Conservation (phyloP, 2,888 invertebrate genomes). For the Gandaritis pyraliata region DNA sequence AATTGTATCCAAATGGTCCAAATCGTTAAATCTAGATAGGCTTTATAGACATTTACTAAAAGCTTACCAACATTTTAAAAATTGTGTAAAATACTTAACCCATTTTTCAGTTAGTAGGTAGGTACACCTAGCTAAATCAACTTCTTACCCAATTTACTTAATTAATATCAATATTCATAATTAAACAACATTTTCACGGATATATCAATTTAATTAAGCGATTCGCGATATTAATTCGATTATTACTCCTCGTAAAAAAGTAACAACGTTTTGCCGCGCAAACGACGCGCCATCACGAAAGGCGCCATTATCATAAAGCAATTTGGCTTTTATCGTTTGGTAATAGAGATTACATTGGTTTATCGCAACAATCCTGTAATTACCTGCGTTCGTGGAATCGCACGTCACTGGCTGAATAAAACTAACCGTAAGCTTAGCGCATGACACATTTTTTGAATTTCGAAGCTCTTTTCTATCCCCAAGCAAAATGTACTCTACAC, state of each 20-base stretch:
- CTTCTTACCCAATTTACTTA: too few species aligned
- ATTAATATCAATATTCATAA: conserved; percentile 38
- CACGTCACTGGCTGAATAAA: conserved; percentile 56
- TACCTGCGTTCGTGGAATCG: conserved; percentile 64
- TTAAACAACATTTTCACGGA: conserved; percentile 29
- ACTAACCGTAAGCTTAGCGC: conserved; percentile 36
- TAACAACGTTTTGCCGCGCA: conserved; percentile 69
- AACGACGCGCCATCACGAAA: conserved; percentile 71
- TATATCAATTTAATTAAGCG: conserved; percentile 79
- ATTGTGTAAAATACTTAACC: too few species aligned
- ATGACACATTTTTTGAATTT: conserved; percentile 24
- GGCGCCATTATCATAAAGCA: conserved; percentile 66
- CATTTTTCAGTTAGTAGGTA: too few species aligned
- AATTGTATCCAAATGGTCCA: too few species aligned
- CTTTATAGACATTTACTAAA: too few species aligned
- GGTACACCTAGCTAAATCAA: too few species aligned
- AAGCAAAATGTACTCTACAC: neutral
- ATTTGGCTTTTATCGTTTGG: conserved; percentile 75
- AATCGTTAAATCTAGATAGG: too few species aligned
- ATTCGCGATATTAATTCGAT: conserved; percentile 81
- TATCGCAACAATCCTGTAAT: conserved; percentile 72
- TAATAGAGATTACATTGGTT: conserved; percentile 79
- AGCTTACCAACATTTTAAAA: too few species aligned
- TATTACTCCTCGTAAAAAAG: conserved; percentile 78
- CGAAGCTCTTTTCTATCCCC: neutral